These are phyloP conservation scores for Pogonocherus hispidulus DNA, from an alignment of 2,888 invertebrate species.

Conservation along the genomic window DNA sequence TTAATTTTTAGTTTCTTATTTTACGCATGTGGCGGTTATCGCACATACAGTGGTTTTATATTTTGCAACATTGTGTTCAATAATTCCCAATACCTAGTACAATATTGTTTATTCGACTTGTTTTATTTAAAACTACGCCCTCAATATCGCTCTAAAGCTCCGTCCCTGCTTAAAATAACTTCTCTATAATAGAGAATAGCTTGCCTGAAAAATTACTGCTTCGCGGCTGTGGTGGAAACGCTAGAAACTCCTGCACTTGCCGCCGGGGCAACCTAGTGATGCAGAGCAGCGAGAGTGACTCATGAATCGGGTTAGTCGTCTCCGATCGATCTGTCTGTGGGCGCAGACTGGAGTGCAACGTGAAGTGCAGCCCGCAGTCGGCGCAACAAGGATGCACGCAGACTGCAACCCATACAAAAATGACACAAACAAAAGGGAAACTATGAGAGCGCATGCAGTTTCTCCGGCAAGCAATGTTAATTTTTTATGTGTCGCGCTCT, in stretches of 20 bases:
- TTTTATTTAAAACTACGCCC: no score
- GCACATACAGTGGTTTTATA: no score
- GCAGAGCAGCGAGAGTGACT: constrained; percentile 56
- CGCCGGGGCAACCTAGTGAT: constrained; percentile 34
- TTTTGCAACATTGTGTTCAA: no score
- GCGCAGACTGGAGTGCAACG: constrained; percentile 26
- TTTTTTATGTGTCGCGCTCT: constrained; percentile 28
- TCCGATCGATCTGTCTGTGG: constrained; percentile 60
- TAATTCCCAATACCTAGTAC: no score
- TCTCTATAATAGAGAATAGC: no score
- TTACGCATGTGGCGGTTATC: no score
- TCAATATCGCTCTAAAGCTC: no score
- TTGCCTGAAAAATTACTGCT: no score
- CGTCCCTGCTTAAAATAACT: no score
- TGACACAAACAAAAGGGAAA: constrained; percentile 28
- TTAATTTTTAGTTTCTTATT: no score
- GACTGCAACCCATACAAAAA: constrained; percentile 31
- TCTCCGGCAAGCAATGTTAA: constrained; percentile 19
- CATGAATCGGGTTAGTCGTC: constrained; percentile 64
- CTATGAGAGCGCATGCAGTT: constrained; percentile 6
- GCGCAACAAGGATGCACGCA: constrained; percentile 28
- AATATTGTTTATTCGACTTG: no score
- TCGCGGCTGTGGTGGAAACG: no score
- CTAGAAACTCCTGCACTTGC: constrained; percentile 33
- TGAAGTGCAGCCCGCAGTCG: not conserved